phyloP scores from a whole-genome alignment of 2,797 vertebrate species.

The Picus viridis region DNA sequence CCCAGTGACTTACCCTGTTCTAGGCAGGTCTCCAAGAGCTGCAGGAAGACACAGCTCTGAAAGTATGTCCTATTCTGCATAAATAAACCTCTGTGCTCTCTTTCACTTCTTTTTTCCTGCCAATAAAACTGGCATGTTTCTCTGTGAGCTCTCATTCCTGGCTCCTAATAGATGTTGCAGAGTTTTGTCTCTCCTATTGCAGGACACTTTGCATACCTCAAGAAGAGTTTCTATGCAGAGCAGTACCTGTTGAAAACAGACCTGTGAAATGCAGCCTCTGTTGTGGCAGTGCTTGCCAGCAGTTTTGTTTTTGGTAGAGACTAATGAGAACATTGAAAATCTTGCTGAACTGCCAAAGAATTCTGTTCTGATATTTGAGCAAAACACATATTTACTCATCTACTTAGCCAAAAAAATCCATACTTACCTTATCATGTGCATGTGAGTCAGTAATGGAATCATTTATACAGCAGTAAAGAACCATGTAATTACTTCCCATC shows the following conservation, averaged over 20 bases:
- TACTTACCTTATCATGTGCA: constrained; percentile 32
- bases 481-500: constrained; percentile 43
- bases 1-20: background rate
- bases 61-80: background rate
- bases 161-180: background rate
- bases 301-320: background rate
- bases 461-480: constrained; percentile 52
- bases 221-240: background rate
- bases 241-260: background rate
- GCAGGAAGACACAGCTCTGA: background rate
- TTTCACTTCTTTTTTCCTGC: background rate
- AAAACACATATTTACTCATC: background rate
- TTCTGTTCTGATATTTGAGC: background rate
- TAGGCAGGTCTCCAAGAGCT: background rate
- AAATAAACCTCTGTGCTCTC: background rate
- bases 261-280: background rate
- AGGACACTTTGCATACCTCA: background rate
- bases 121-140: background rate
- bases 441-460: constrained; percentile 26
- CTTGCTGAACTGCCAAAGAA: background rate
- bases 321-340: background rate
- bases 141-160: background rate
- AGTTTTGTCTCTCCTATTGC: background rate
- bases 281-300: background rate
- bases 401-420: background rate